phyloP scores from a whole-genome alignment of 2,797 vertebrate species.

The Tarsius wallacei region DNA sequence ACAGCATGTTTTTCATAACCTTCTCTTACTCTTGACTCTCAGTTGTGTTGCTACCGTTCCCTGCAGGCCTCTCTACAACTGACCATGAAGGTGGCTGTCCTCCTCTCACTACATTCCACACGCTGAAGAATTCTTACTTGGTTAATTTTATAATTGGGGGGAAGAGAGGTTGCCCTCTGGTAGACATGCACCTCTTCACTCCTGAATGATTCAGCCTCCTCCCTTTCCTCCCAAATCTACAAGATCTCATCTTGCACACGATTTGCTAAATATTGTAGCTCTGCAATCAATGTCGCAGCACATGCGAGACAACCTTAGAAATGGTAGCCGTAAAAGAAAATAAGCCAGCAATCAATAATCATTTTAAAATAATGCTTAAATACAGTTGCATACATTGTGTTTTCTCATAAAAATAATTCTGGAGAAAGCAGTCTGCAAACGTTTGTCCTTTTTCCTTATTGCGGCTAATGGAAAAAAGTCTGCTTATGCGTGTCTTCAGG shows the following conservation, averaged over 20 bases:
- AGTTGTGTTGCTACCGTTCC: too few species aligned
- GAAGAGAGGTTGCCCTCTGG: background rate
- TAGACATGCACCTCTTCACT: background rate
- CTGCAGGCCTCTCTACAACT: background rate
- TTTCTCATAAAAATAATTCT: conserved; percentile 54
- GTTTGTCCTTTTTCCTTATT: conserved; percentile 19
- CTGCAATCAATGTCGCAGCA: background rate
- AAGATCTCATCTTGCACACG: background rate
- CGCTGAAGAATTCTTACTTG: background rate
- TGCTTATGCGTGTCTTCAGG: background rate
- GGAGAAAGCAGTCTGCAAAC: background rate
- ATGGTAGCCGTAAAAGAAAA: background rate
- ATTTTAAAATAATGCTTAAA: background rate
- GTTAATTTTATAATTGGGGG: conserved; percentile 2
- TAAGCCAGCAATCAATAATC: background rate
- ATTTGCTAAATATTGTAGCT: conserved; percentile 24
- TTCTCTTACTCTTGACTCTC: background rate
- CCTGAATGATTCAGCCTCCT: background rate
- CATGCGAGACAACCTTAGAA: background rate
- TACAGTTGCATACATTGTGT: background rate
- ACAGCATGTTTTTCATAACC: background rate
- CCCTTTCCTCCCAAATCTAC: background rate
- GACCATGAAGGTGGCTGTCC: fast-evolving
- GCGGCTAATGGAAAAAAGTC: background rate
- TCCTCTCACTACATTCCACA: background rate